A percentile compares a stretch with the other conserved stretches of the same genome.
Conservation (phyloP, 2,113 vertebrate species). For the Elachura formosa region DNA sequence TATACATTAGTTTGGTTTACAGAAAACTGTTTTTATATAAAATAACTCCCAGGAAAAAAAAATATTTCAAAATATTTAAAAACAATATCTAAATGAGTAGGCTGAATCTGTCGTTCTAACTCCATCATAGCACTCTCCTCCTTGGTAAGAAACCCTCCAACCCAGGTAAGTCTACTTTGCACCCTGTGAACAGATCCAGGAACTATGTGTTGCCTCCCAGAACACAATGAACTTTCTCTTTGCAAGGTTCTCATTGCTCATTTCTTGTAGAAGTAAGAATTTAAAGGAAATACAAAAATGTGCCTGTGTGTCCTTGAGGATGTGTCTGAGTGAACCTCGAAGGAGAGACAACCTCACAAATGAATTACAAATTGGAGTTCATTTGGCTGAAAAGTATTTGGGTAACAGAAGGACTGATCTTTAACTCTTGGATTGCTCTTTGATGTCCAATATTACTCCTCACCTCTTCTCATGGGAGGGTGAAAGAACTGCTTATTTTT, state of each 20-base stretch:
- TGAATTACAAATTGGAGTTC: background rate
- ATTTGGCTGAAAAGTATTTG: background rate
- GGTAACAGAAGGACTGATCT: background rate
- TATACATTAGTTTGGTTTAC: background rate
- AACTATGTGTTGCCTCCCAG: background rate
- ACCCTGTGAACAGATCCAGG: background rate
- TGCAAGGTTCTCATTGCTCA: no score
- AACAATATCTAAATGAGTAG: background rate
- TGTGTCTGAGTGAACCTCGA: background rate
- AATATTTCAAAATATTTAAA: background rate
- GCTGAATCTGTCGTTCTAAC: background rate
- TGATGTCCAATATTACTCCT: background rate
- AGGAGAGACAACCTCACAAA: background rate
- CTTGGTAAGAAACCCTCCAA: background rate
- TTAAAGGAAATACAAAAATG: background rate
- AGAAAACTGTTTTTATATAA: background rate
- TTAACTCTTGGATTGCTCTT: conserved; percentile 8
- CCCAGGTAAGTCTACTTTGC: rapidly evolving
- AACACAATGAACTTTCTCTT: background rate
- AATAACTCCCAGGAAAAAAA: background rate
- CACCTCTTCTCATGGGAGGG: background rate
- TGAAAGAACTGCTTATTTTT: conserved; percentile 2
- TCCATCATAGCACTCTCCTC: background rate
- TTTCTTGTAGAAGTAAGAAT: background rate
- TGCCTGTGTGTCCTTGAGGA: no score